A percentile compares a stretch with the other conserved stretches of the same genome.
phyloP scores from a whole-genome alignment of 2,888 invertebrate species.

The Apodemia mormo region DNA sequence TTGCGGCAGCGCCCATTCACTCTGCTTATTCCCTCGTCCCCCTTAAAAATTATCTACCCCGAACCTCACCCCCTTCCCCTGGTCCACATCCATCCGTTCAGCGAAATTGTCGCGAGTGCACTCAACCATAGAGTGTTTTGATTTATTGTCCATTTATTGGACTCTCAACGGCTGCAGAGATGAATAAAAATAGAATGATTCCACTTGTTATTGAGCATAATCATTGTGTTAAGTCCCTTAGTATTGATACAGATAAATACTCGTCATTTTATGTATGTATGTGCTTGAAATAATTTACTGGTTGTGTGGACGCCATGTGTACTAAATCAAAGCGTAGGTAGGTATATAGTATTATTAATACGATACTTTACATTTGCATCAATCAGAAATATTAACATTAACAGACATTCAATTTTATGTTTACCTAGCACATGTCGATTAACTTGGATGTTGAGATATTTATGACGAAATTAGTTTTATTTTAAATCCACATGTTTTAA shows the following conservation, averaged over 20 bases:
- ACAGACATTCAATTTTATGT: too few relatives aligned
- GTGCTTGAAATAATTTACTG: too few relatives aligned
- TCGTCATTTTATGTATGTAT: too few relatives aligned
- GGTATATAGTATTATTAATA: too few relatives aligned
- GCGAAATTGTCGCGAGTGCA: conserved; percentile 67
- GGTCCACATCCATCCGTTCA: conserved; percentile 48
- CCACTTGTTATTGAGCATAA: conserved; percentile 40
- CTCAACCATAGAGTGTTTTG: conserved; percentile 68
- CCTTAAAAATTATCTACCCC: conserved; percentile 34
- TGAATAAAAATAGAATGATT: conserved; percentile 56
- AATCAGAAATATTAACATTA: too few relatives aligned
- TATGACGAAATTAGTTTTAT: too few relatives aligned
- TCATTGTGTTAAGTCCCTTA: conserved; percentile 44
- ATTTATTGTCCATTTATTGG: conserved; percentile 76
- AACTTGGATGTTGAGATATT: too few relatives aligned
- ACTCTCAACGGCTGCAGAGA: conserved; percentile 49
- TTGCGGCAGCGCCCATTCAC: conserved; percentile 59
- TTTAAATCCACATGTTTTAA: too few relatives aligned
- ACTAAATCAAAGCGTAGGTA: too few relatives aligned
- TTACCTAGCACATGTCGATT: too few relatives aligned
- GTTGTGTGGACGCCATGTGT: too few relatives aligned
- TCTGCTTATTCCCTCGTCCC: conserved; percentile 40
- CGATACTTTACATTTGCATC: too few relatives aligned
- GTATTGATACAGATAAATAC: conserved; percentile 24
- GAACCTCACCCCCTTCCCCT: conserved; percentile 48